Evolutionary conservation across 2,113 vertebrate species (phyloP).

Genomic region (Camelus bactrianus): DNA sequence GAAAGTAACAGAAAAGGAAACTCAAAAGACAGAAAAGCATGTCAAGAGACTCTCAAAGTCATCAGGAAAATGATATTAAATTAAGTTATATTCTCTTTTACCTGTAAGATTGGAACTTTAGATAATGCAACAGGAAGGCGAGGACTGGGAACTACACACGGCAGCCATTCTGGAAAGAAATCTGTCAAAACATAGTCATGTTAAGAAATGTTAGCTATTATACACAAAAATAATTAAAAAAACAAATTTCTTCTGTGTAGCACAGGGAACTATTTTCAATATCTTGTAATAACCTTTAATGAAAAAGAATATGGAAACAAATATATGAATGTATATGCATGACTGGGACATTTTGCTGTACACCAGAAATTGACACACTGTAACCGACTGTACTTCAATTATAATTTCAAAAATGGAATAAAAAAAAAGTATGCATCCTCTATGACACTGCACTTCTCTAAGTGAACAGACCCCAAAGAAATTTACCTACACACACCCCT

Average conservation of each 20-base stretch:
- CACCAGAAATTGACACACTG: no score
- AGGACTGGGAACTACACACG: not conserved
- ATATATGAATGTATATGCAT: no score
- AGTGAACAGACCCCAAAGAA: not conserved
- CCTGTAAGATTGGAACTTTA: not conserved
- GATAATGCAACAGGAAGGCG: not conserved
- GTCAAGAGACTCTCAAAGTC: not conserved
- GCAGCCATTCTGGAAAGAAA: not conserved
- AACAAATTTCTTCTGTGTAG: no score
- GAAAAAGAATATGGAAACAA: no score
- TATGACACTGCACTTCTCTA: not conserved
- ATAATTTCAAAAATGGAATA: no score
- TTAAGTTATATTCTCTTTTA: not conserved
- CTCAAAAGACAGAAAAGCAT: not conserved
- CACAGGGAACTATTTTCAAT: no score
- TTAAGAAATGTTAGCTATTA: not conserved
- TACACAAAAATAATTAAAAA: no score
- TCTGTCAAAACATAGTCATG: not conserved
- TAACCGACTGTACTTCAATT: no score
- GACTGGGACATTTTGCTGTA: no score
- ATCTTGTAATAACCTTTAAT: no score
- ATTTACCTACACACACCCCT: not conserved
- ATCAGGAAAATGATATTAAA: not conserved
- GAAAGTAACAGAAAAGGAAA: not conserved
- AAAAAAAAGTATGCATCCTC: no score